Percentiles rank a stretch among this genome's conserved stretches.
These are phyloP conservation scores for Mnemiopsis leidyi DNA, from an alignment of 37 sponge, comb jelly and placozoan genomes.

Conservation along the genomic window DNA sequence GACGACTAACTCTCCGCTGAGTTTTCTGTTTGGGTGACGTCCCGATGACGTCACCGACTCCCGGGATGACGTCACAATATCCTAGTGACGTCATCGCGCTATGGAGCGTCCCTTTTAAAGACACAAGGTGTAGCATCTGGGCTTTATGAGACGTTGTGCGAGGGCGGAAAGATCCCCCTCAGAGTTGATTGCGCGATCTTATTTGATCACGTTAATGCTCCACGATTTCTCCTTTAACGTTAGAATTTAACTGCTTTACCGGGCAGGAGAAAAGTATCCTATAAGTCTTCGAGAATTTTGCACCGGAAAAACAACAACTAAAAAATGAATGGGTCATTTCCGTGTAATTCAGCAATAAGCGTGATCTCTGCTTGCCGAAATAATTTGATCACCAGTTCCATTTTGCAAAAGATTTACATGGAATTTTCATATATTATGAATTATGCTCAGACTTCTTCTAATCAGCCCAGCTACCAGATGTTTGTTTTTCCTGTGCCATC, in stretches of 20 bases:
- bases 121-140: constrained; percentile 3
- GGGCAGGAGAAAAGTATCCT: neutral
- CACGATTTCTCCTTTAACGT: neutral
- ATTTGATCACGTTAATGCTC: no score
- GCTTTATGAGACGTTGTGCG: neutral
- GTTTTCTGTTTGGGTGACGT: neutral
- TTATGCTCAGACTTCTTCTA: no score
- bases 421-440: no score
- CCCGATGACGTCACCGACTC: neutral
- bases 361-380: no score
- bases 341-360: no score
- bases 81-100: neutral
- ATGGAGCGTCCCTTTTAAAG: neutral
- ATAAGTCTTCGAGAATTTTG: no score
- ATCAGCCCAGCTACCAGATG: no score
- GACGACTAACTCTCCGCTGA: neutral
- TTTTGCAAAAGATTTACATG: no score
- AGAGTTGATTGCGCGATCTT: neutral
- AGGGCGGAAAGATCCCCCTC: neutral
- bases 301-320: no score
- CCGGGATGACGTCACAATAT: neutral
- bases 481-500: no score
- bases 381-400: no score
- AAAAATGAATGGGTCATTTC: no score
- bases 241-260: neutral